Conservation (phyloP, 2,888 invertebrate species). For the Cosmopolites sordidus region DNA sequence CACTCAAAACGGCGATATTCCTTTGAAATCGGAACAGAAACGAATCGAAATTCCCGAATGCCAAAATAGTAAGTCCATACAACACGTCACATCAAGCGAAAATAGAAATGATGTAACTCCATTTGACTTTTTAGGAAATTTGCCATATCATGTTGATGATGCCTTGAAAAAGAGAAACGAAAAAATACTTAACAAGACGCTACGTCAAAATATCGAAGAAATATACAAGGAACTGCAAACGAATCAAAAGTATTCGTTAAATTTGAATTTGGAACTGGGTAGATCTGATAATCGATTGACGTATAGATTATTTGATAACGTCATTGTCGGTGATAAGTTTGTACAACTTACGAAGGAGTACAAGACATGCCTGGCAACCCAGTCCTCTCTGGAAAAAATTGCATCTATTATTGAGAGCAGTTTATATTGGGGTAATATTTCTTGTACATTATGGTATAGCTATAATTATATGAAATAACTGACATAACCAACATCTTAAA, state of each 20-base stretch:
- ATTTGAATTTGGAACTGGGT: conserved; percentile 49
- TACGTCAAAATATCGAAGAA: conserved; percentile 43
- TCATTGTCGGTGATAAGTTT: conserved; percentile 61
- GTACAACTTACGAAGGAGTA: conserved; percentile 56
- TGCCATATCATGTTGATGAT: conserved; percentile 1
- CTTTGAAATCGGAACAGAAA: conserved; percentile 1
- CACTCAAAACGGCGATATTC: conserved; percentile 9
- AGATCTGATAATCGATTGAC: conserved; percentile 69
- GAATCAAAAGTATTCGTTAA: conserved; percentile 31
- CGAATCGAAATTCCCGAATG: conserved; percentile 3
- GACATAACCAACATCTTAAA: too few species aligned
- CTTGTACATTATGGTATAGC: too few species aligned
- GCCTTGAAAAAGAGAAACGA: conserved; percentile 7
- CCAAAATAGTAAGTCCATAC: conserved; percentile 5
- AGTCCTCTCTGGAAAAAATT: conserved; percentile 79
- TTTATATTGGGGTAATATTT: conserved; percentile 69
- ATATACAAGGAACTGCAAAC: conserved; percentile 12
- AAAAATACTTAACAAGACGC: conserved; percentile 4
- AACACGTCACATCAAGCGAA: too few species aligned
- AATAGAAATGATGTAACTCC: too few species aligned
- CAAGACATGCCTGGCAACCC: conserved; percentile 69
- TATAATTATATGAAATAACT: too few species aligned
- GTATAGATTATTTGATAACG: conserved; percentile 69
- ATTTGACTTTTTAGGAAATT: conserved; percentile 6
- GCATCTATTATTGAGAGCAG: conserved; percentile 72